Base-by-base conservation (phyloP, 64 coral and sea anemone genomes). In the Montipora capricornis region DNA sequence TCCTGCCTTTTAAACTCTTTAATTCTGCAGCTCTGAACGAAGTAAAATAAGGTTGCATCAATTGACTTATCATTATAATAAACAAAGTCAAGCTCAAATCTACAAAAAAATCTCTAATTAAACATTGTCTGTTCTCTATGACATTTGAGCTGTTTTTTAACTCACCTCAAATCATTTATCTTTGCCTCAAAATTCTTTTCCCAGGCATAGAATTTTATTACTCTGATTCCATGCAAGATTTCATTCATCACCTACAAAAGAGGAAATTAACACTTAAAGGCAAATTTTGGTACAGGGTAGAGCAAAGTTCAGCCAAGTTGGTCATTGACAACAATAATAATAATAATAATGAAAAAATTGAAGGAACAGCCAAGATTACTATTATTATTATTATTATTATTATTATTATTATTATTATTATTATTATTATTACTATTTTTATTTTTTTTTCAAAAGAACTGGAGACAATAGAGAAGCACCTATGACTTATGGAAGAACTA, bases 171-270 rank as follows among this genome's bases (percentile, higher is more conserved):
- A 11, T 92, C 76, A 76, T 91, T 91, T 47, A 99, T 76, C 55
- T 92, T 96, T 13, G 87, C 73, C 70, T 96, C 91, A 73, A 99
- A 99, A 69, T 96, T 99, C 59, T 76, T 99, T 59, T 99, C 98
- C 98, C 98, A 99, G 9, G 98, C 95, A 90, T 99, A 96, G 53
- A 99, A 99, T 47, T 99, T 99, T 48, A 99, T 99, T 3, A 99
- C 98, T 82, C 98, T 90, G 44, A 99, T 99, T 20, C 98, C 98
- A 76, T 94, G 96, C 17, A 99, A 84, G 55, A 99, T 96, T 94
- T 99, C 98, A 81, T 96, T 99, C 98, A 99, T 99, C 68, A 96
- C 79, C 98, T 99, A 52, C 37, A 6, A 75, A 49, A 47, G 16
- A 59, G 47, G 74, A 15, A 22, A 88, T 50, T 1, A 86, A 45